Percentiles rank a stretch among this genome's conserved stretches.
These are phyloP conservation scores for Halesus radiatus DNA, from an alignment of 1,140 invertebrate genomes.

Conservation along the genomic window DNA sequence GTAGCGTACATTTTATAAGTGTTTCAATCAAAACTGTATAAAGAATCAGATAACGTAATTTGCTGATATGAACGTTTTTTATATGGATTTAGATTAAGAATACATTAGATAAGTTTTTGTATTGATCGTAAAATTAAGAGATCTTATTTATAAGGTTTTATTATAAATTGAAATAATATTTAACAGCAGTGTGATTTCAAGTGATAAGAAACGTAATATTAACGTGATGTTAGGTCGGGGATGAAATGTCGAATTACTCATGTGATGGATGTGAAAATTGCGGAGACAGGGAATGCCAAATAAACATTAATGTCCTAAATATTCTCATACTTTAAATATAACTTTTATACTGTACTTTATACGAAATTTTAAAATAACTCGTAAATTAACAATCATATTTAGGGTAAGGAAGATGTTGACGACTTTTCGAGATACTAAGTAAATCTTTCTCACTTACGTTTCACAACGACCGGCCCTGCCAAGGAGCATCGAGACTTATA, in stretches of 20 bases:
- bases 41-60: conserved; percentile 26
- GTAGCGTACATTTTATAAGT: conserved; percentile 23
- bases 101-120: conserved; percentile 49
- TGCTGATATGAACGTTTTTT: conserved; percentile 26
- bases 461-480: too few relatives aligned
- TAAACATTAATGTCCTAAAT: conserved; percentile 51
- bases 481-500: too few relatives aligned
- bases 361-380: conserved; percentile 30
- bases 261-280: conserved; percentile 43
- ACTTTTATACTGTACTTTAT: conserved; percentile 43
- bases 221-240: conserved; percentile 42
- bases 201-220: conserved; percentile 56
- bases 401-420: conserved; percentile 14
- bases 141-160: conserved; percentile 41
- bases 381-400: conserved; percentile 41
- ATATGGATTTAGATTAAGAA: conserved; percentile 33
- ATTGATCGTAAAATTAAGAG: conserved; percentile 51
- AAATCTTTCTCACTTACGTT: neutral
- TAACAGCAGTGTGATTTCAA: conserved; percentile 56
- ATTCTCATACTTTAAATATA: conserved; percentile 50
- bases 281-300: conserved; percentile 57
- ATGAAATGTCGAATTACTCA: conserved; percentile 44
- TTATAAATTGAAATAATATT: conserved; percentile 54
- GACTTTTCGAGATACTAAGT: conserved; percentile 37
- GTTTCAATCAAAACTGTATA: neutral